These are phyloP conservation scores for Lordiphosa clarofinis DNA, from an alignment of 1,140 invertebrate species.

Conservation along the genomic window DNA sequence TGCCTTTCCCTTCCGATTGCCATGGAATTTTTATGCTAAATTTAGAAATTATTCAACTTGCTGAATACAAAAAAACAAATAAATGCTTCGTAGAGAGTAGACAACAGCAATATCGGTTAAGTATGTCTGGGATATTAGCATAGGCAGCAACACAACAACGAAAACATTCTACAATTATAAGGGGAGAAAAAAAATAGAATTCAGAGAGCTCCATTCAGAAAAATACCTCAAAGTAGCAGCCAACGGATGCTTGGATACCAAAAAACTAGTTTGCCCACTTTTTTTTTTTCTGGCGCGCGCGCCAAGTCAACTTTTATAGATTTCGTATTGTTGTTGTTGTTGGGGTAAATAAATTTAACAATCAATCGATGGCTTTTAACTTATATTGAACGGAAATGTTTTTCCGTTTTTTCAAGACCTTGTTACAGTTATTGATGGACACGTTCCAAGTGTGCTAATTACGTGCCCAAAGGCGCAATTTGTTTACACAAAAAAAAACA, in stretches of 20 bases:
- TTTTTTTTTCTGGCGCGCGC: conserved; percentile 62
- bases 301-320: conserved; percentile 62
- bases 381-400: conserved; percentile 27
- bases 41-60: conserved; percentile 71
- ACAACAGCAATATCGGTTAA: conserved; percentile 41
- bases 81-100: conserved; percentile 40
- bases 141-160: conserved; percentile 45
- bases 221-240: conserved; percentile 43
- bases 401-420: conserved; percentile 58
- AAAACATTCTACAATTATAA: conserved; percentile 57
- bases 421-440: conserved; percentile 75
- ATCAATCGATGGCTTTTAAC: no score
- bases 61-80: conserved; percentile 29
- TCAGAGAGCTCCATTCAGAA: conserved; percentile 65
- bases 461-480: conserved; percentile 71
- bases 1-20: conserved; percentile 14
- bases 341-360: no score
- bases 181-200: conserved; percentile 56
- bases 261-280: conserved; percentile 76
- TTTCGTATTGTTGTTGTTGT: conserved; percentile 8
- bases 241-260: conserved; percentile 71
- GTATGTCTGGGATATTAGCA: conserved; percentile 61
- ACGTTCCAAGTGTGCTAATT: conserved; percentile 74
- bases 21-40: conserved; percentile 66
- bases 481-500: conserved; percentile 44